These are phyloP conservation scores for Paguma larvata DNA, from an alignment of 2,797 vertebrate species.

Conservation along the genomic window DNA sequence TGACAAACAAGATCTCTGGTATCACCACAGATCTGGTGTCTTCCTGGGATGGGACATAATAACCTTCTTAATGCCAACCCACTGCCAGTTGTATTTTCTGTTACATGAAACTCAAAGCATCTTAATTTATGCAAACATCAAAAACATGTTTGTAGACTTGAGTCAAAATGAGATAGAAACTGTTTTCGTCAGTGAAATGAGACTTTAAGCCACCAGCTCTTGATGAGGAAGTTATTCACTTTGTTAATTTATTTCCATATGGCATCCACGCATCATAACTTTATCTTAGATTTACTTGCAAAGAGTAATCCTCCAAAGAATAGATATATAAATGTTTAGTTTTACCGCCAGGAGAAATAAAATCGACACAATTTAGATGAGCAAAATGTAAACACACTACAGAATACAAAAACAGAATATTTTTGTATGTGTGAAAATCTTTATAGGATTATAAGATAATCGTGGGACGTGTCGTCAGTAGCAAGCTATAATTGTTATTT, in stretches of 20 bases:
- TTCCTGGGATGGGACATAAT: not conserved
- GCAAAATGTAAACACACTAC: constrained; percentile 47
- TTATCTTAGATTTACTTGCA: constrained; percentile 64
- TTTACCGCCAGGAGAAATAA: constrained; percentile 60
- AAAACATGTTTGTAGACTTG: not conserved
- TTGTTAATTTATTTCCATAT: not conserved
- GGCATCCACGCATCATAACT: not conserved
- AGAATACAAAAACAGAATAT: too few relatives aligned
- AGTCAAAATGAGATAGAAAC: not conserved
- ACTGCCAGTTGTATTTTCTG: not conserved
- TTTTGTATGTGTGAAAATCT: constrained; percentile 25
- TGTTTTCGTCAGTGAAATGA: constrained; percentile 1
- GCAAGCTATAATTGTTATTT: constrained; percentile 69
- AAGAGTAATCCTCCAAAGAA: constrained; percentile 38
- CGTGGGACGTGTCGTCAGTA: constrained; percentile 48
- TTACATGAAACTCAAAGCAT: not conserved
- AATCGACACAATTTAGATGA: constrained; percentile 25
- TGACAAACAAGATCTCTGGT: not conserved
- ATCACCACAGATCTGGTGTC: rapidly evolving
- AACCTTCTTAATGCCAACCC: not conserved
- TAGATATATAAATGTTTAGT: constrained; percentile 61
- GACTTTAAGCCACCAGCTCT: not conserved
- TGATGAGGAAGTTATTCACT: constrained; percentile 38
- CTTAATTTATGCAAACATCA: not conserved
- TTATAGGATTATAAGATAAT: constrained; percentile 22